A percentile compares a stretch with the other conserved stretches of the same genome.
These are phyloP conservation scores for Scaptodrosophila lebanonensis DNA, from an alignment of 1,140 invertebrate species.

Conservation along the genomic window DNA sequence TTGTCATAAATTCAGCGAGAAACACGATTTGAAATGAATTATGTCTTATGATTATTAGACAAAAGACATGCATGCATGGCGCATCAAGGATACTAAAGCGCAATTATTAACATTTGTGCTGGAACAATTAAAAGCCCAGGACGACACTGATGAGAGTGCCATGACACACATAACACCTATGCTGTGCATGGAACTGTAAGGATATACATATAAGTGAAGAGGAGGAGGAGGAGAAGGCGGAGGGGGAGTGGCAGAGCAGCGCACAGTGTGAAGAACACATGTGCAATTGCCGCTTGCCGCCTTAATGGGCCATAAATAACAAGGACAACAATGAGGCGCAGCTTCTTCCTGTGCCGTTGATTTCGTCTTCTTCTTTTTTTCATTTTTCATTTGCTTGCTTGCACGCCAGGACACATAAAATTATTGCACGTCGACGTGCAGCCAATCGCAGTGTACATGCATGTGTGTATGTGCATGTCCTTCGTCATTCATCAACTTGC, in stretches of 20 bases:
- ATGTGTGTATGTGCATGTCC: constrained; percentile 48
- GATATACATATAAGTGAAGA: too few relatives aligned
- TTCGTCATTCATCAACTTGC: constrained; percentile 69
- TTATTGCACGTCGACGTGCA: constrained; percentile 70
- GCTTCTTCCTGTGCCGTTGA: constrained; percentile 32
- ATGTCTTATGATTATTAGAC: constrained; percentile 65
- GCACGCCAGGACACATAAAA: constrained; percentile 55
- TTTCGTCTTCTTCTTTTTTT: constrained; percentile 5
- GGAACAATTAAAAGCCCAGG: constrained; percentile 58
- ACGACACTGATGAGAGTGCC: constrained; percentile 28
- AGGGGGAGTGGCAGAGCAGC: background rate
- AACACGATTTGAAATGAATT: constrained; percentile 62
- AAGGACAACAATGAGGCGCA: constrained; percentile 66
- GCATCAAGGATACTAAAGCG: constrained; percentile 29
- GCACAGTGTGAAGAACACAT: constrained; percentile 65
- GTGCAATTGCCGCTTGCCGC: constrained; percentile 73
- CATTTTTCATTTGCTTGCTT: constrained; percentile 25
- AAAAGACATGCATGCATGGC: constrained; percentile 41
- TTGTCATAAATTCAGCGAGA: constrained; percentile 53
- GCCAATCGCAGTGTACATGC: constrained; percentile 54
- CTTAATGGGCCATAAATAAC: constrained; percentile 73
- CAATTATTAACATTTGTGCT: constrained; percentile 69
- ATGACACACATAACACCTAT: constrained; percentile 56
- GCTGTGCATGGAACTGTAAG: constrained; percentile 1
- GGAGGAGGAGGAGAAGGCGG: background rate